Base-by-base conservation (phyloP, 1,140 invertebrate species). In the Himalopsyche phryganea region DNA sequence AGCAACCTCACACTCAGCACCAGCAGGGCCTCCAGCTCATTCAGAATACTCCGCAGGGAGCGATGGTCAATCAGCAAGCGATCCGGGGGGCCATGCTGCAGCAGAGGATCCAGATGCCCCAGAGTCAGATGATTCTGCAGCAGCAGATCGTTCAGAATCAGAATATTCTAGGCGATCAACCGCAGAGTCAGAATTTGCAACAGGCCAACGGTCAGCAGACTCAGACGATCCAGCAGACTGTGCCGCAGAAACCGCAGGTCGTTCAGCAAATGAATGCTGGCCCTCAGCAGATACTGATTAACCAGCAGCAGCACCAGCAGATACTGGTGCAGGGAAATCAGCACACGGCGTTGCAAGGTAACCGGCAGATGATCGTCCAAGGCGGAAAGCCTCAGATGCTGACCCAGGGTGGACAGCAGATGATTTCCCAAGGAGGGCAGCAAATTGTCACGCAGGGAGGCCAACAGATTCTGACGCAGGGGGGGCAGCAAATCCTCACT, bases 61-160 rank as follows among this genome's bases (percentile, higher is more conserved):
- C 75, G 38, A 33, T 47, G n/a, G 7, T 18, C 9, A 35, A 33
- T 18, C 75, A 76, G 60, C 76, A 78, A 57, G 70, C 76, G 18
- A 73, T 78, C 60, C 74, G 71, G 61, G 76, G 67, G 56, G 72
- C 76, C 10, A 66, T 77, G 40, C 73, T 78, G 18, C 74, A 76
- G 40, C 69, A 72, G 36, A 69, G 75, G 23, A 72, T 73, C 47
- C 71, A 72, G 32, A 75, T 76, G 49, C 71, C 71, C 18, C 79
- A 77, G 47, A 76, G 68, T 44, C 77, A 79, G 67, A 71, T 79
- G 50, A 72, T 76, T 23, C 67, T 76, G 13, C 78, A 77, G 35
- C 77, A 79, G 40, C 77, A 79, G 59, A 73, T 77, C 32, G 72
- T 78, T 68, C 76, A 77, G 55, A 76, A 74, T 5, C 73, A 75